Base-by-base conservation (phyloP, 2,797 vertebrate genomes). In the Eospalax fontanierii region DNA sequence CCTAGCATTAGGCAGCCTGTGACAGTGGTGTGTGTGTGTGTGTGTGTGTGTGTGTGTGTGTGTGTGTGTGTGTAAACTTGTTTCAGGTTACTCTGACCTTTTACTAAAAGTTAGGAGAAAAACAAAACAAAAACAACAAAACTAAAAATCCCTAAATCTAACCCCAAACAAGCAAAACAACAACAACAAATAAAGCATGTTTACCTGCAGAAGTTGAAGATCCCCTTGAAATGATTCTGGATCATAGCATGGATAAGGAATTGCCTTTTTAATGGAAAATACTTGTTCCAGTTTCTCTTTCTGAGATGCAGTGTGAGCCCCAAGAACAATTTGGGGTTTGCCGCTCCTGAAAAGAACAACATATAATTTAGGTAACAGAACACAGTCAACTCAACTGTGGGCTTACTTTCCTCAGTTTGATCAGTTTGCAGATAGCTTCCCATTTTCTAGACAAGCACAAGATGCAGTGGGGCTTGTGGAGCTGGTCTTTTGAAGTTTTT, bases 141-240 rank as follows among this genome's bases (percentile, higher is more conserved):
- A 54, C 14, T 9, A 14, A 54, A 54, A 54, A 50, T 11, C n/a
- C 46, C 5, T 46, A 46, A 46, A 46, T 11, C 46, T 46, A 46
- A 46, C 5, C 46, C 46, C 46, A 5, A 46, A 54, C 9, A 54
- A 54, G 14, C 50, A 54, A 54, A 54, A 54, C 50, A 54, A 54
- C 50, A 65, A 61, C 33, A 66, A 46, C 50, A 61, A 43, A 59
- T 2, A 15, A 74, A 9, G 19, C 14, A 35, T 38, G 35, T 28
- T 78, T 95, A 97, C 95, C 96, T 97, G 92, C 28, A 97, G 71
- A 43, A 97, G 94, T 93, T 92, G 95, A 59, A 98, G 92, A 70
- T 97, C 97, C n/a, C 87, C 91, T 91, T 95, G 66, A 22, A 16
- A 30, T 24, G 92, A 35, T 0, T 57, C 19, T 2, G 7, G 14